Base-by-base conservation (phyloP, 2,888 invertebrate genomes). In the Stenchaetothrips biformis region DNA sequence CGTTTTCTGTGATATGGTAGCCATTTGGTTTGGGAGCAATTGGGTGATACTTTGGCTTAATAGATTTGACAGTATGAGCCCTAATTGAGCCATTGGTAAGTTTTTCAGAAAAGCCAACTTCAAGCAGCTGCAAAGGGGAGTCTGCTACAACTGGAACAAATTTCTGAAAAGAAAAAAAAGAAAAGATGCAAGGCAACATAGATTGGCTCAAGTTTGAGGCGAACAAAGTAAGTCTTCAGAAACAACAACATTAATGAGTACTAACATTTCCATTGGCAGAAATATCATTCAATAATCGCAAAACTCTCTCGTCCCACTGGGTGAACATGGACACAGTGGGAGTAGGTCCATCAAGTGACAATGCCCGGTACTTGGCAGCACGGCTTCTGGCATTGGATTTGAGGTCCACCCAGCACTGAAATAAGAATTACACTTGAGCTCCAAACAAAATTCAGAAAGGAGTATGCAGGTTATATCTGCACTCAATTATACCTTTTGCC, bases 81-180 rank as follows among this genome's bases (percentile, higher is more conserved):
- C 59, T 18, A 0, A 6, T 59, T 37, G 37, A 37, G 37, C 59
- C 59, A 59, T 59, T 59, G 13, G 59, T 13, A 16, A 74, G 8
- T 74, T 74, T 74, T 11, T 74, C 67, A 21, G 67, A 74, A 74
- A 74, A n/a, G 4, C 67, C 67, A 74, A 74, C 67, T 74, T 74
- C 67, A n/a, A 74, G 21, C 11, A 74, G 11, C 67, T 74, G 67
- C 11, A 74, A 74, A 74, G 67, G 67, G 25, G 67, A 74, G 37
- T 37, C 37, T 1, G 37, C 37, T 37, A 37, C 37, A 37, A 37
- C 4, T 37, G 37, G 37, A 37, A 37, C 37, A 37, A 37, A 37
- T 37, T 37, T 37, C 25, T 74, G 67, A 7, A 74, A 11, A 7
- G 25, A 74, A 25, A 25, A 21, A 21, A 74, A 25, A 37, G 37